Evolutionary conservation across 2,113 vertebrate species (phyloP), one percentile per base, ranked within the genome.

Genomic region (Psephotus haematonotus): DNA sequence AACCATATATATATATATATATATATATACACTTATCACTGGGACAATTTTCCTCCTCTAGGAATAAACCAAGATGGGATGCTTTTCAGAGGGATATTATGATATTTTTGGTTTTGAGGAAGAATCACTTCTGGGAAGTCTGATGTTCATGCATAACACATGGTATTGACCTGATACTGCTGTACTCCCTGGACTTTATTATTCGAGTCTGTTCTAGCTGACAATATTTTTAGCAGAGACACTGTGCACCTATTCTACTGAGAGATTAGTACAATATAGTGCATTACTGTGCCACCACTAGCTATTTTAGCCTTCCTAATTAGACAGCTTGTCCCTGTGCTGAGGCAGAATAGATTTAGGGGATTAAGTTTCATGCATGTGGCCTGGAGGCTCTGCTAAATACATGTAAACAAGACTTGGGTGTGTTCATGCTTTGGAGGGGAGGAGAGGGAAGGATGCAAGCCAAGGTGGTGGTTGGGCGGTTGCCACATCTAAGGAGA

Each of bases 301-400:
- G 63, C 79, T 95, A 57, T 74, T 92, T 95, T 91, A 85, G 70
- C 65, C 22, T 92, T 59, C 35, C 47, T 95, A 85, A 89, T 93
- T 93, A 95, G 86, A 84, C 47, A 77, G 39, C 35, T 80, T 87
- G 82, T 83, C 75, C 55, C 63, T 88, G 53, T 86, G 92, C 84
- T 93, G 86, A 93, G 74, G 81, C 89, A 82, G 91, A 84, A 69
- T 83, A 88, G 93, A 93, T 95, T 96, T 91, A 86, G 50, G 67
- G 85, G 92, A 95, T 96, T 96, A 93, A 68, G 59, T 43, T 88
- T 88, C 37, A 14, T 91, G 90, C 74, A 91, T 94, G 87, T 93
- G 94, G 96, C 93, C 90, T 70, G 82, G 50, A 94, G 90, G 79
- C 65, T 94, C 91, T 86, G 59, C 33, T 33, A 74, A 80, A 31